Percentiles rank a stretch among this genome's conserved stretches.
phyloP scores from a whole-genome alignment of 2,888 invertebrate species.

The Xestia c-nigrum region DNA sequence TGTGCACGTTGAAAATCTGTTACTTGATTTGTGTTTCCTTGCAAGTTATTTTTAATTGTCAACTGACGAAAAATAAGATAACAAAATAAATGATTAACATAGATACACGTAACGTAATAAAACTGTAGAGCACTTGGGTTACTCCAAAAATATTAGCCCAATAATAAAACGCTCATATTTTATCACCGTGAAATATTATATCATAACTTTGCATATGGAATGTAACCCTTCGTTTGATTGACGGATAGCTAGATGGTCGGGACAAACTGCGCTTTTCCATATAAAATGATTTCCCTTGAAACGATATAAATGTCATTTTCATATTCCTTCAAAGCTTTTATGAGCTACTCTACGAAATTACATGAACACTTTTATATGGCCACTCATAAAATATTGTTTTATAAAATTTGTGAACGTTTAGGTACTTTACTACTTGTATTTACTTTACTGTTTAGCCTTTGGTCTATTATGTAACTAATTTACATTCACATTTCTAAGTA shows the following conservation, averaged over 20 bases:
- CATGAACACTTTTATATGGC: slow-evolving; percentile 63
- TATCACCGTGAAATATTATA: slow-evolving; percentile 55
- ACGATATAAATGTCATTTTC: slow-evolving; percentile 74
- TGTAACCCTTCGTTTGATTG: slow-evolving; percentile 62
- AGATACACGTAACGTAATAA: slow-evolving; percentile 7
- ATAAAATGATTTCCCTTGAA: slow-evolving; percentile 74
- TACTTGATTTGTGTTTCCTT: slow-evolving; percentile 1
- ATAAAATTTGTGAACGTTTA: slow-evolving; percentile 40
- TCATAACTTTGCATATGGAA: slow-evolving; percentile 51
- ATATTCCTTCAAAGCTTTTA: slow-evolving; percentile 73
- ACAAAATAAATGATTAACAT: neutral
- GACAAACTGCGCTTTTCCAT: slow-evolving; percentile 64
- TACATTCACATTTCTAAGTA: slow-evolving; percentile 1
- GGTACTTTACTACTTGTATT: slow-evolving; percentile 2
- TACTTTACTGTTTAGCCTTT: neutral
- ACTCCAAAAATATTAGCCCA: slow-evolving; percentile 39
- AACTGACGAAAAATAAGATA: neutral
- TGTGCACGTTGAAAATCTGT: slow-evolving; percentile 2
- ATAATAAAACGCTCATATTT: slow-evolving; percentile 56
- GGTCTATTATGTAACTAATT: slow-evolving; percentile 10
- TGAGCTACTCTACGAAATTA: slow-evolving; percentile 75
- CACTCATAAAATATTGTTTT: slow-evolving; percentile 64
- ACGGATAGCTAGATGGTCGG: slow-evolving; percentile 52
- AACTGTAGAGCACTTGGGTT: slow-evolving; percentile 32
- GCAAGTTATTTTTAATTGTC: slow-evolving; percentile 2